Conservation (phyloP, 2,113 vertebrate genomes). For the Acrocephalus kingi region DNA sequence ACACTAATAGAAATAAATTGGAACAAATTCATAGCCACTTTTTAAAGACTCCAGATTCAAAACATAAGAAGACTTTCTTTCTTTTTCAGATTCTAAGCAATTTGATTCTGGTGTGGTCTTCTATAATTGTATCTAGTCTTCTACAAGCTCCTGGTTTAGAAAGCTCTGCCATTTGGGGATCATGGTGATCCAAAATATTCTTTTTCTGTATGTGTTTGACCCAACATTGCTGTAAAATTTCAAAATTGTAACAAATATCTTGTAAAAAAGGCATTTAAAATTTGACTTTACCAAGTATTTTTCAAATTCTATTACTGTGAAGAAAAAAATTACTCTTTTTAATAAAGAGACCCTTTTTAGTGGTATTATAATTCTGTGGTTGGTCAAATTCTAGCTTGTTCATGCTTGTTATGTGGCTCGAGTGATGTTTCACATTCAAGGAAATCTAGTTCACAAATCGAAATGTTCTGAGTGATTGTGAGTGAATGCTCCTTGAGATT, state of each 20-base stretch:
- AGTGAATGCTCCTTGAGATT: not conserved
- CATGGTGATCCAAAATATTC: not conserved
- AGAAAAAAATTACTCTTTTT: not conserved
- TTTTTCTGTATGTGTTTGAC: not conserved
- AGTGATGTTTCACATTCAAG: not conserved
- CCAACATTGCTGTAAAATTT: not conserved
- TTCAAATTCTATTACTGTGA: not conserved
- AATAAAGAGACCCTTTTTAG: not conserved
- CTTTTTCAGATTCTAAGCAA: not conserved
- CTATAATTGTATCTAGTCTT: not conserved
- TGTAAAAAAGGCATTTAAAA: not conserved
- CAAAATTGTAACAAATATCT: not conserved
- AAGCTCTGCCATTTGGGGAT: not conserved
- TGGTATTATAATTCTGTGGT: not conserved
- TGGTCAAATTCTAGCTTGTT: not conserved
- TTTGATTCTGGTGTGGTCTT: not conserved
- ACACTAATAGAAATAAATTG: not conserved
- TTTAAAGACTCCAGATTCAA: not conserved
- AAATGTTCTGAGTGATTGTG: not conserved
- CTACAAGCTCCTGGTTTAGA: not conserved
- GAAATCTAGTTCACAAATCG: constrained; percentile 16
- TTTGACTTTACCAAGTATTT: not conserved
- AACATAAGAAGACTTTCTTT: not conserved
- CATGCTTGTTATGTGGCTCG: not conserved
- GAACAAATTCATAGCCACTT: not conserved